Percentiles rank a stretch among this genome's conserved stretches.
phyloP scores from a whole-genome alignment of 2,797 vertebrate genomes.

The Brachyalestes nurse region DNA sequence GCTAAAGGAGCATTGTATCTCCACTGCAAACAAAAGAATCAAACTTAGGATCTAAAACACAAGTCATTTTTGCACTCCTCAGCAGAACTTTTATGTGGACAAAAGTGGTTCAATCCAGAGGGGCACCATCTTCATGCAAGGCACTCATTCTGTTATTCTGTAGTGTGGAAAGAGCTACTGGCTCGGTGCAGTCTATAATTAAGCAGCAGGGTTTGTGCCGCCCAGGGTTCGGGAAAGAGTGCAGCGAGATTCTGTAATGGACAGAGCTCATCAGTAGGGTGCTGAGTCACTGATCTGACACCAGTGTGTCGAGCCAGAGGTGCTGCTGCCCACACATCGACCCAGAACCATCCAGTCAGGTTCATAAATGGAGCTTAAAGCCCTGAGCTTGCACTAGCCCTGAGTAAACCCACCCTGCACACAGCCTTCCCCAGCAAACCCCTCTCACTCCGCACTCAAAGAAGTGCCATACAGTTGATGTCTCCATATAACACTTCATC shows the following conservation, averaged over 20 bases:
- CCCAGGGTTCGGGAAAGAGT: conserved; percentile 51
- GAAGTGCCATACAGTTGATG: conserved; percentile 26
- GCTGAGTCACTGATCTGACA: conserved; percentile 74
- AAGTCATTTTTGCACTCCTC: not conserved
- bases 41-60: no score
- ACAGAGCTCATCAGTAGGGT: conserved; percentile 68
- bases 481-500: conserved; percentile 20
- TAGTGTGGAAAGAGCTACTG: conserved; percentile 60
- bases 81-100: conserved; percentile 6
- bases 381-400: conserved; percentile 45
- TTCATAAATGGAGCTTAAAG: conserved; percentile 30
- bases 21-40: no score
- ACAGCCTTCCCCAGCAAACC: not conserved
- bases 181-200: conserved; percentile 65
- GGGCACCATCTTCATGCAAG: conserved; percentile 26
- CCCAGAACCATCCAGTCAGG: conserved; percentile 37
- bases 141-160: conserved; percentile 8
- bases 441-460: not conserved
- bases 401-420: conserved; percentile 11
- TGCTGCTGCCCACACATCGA: conserved; percentile 50
- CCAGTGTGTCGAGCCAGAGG: conserved; percentile 60
- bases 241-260: conserved; percentile 36
- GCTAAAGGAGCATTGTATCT: no score
- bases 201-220: conserved; percentile 30
- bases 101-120: conserved; percentile 23